phyloP scores from a whole-genome alignment of 37 sponge, comb jelly and placozoan genomes.

The Dysidea cf. avara region DNA sequence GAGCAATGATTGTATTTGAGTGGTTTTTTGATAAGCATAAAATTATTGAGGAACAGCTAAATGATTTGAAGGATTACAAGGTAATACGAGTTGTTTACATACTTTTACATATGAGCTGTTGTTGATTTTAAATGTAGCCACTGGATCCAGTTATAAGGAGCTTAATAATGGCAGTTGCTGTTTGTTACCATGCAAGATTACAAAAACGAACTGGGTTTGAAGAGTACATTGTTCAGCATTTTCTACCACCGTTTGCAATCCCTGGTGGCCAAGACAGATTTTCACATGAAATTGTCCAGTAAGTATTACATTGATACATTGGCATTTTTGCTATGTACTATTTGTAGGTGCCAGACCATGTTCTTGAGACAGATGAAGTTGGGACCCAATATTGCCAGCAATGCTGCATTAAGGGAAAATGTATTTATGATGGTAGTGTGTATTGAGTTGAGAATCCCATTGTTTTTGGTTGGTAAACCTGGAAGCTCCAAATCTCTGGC shows the following conservation, averaged over 20 bases:
- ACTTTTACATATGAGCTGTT: no score
- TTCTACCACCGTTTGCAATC: slow-evolving; percentile 1
- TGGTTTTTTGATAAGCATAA: slow-evolving; percentile 38
- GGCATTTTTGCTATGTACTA: no score
- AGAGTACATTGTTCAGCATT: neutral
- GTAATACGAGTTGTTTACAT: no score
- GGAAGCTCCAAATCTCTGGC: slow-evolving; percentile 83
- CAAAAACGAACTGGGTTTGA: neutral
- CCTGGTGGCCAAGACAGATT: neutral
- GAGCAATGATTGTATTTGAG: slow-evolving; percentile 80
- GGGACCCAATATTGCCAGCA: slow-evolving; percentile 56
- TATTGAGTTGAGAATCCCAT: slow-evolving; percentile 72
- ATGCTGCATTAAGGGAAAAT: slow-evolving; percentile 73
- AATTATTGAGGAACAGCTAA: no score
- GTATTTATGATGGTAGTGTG: slow-evolving; percentile 86
- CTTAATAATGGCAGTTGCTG: slow-evolving; percentile 12
- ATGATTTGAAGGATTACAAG: no score
- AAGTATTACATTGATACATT: no score
- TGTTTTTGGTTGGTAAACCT: slow-evolving; percentile 79
- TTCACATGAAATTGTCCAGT: neutral
- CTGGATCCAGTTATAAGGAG: no score
- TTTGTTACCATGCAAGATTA: slow-evolving; percentile 12
- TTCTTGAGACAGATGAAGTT: slow-evolving; percentile 62
- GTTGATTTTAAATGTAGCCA: no score
- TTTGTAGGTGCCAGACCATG: slow-evolving; percentile 60